A percentile compares a stretch with the other conserved stretches of the same genome.
Conservation (phyloP, 2,113 vertebrate genomes). For the Paralichthys olivaceus region DNA sequence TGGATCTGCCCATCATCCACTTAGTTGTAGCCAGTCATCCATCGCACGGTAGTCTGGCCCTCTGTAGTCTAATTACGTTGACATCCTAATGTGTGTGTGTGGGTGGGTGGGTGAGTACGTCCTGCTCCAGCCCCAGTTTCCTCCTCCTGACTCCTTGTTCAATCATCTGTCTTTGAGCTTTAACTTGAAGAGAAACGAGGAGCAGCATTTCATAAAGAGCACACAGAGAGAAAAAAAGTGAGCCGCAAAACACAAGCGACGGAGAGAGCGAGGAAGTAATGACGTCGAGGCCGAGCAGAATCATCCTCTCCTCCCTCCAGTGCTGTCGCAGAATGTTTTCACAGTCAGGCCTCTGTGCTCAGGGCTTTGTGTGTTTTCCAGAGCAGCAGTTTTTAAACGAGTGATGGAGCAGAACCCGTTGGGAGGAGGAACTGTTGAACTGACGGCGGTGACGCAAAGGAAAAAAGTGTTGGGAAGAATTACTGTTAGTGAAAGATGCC, state of each 20-base stretch:
- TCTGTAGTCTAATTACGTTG: conserved; percentile 69
- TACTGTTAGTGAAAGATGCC: too few species aligned
- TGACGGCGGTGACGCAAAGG: too few species aligned
- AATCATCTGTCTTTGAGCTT: neutral
- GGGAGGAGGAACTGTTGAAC: too few species aligned
- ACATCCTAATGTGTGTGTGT: conserved; percentile 43
- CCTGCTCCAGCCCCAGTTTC: neutral
- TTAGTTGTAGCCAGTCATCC: conserved; percentile 68
- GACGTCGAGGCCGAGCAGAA: too few species aligned
- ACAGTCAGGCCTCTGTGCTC: too few species aligned
- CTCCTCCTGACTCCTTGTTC: too few species aligned
- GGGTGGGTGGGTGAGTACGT: conserved; percentile 9
- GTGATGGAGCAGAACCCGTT: too few species aligned
- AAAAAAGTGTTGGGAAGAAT: too few species aligned
- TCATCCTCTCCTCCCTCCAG: too few species aligned
- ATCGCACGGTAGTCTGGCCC: conserved; percentile 47
- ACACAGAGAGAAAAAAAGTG: neutral
- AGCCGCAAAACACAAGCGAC: neutral
- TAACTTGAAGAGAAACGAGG: conserved; percentile 14
- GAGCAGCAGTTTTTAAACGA: too few species aligned
- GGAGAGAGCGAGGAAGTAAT: neutral
- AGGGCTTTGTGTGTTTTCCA: too few species aligned
- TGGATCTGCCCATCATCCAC: conserved; percentile 59
- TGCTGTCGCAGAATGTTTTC: too few species aligned
- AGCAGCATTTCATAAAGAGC: neutral